Evolutionary conservation across 2,888 invertebrate species (phyloP).

Genomic region (Drosophila lutescens): DNA sequence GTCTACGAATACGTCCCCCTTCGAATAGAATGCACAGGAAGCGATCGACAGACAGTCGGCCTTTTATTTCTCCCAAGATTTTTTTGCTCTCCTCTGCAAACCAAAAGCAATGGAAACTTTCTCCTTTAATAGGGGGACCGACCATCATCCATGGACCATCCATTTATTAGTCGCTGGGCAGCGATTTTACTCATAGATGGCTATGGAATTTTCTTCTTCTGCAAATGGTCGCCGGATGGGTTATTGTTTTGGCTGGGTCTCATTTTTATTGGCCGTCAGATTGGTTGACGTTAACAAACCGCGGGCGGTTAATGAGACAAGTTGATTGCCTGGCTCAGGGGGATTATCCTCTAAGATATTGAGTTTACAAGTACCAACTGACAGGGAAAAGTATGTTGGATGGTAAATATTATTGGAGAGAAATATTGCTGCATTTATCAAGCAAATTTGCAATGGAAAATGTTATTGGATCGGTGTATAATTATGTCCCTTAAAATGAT

Average conservation of each 20-base stretch:
- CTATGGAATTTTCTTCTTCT: conserved; percentile 38
- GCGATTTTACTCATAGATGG: conserved; percentile 33
- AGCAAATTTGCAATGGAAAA: too few relatives aligned
- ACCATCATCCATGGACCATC: conserved; percentile 36
- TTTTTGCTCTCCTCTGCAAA: conserved; percentile 12
- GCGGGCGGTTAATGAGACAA: conserved; percentile 43
- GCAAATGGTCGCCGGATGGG: conserved; percentile 26
- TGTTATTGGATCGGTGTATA: too few relatives aligned
- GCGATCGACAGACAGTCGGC: conserved; percentile 51
- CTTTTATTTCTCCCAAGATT: conserved; percentile 39
- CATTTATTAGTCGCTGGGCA: conserved; percentile 51
- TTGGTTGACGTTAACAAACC: conserved; percentile 20
- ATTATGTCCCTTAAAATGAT: too few relatives aligned
- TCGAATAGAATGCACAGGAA: conserved; percentile 40
- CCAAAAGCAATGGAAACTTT: conserved; percentile 48
- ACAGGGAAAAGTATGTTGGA: neutral
- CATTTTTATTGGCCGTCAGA: conserved; percentile 35
- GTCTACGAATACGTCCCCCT: conserved; percentile 22
- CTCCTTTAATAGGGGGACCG: conserved; percentile 54
- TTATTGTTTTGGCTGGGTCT: conserved; percentile 36
- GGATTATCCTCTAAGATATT: conserved; percentile 18
- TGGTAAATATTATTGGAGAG: neutral
- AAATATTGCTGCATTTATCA: neutral
- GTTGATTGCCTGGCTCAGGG: conserved; percentile 18
- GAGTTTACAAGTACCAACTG: neutral